These are phyloP conservation scores for Anableps anableps DNA, from an alignment of 2,797 vertebrate species.

Conservation along the genomic window DNA sequence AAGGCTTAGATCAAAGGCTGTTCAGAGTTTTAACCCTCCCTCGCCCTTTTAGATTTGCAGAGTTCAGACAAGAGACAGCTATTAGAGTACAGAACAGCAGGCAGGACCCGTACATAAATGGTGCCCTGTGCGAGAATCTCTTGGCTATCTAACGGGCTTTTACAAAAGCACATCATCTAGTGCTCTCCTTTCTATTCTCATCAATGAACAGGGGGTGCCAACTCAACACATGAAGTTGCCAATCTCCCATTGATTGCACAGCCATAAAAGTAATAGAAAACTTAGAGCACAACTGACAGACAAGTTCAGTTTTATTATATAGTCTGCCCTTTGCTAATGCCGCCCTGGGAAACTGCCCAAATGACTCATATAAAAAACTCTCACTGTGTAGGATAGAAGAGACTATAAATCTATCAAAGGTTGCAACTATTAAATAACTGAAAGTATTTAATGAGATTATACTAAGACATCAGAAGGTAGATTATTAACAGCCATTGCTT, in stretches of 20 bases:
- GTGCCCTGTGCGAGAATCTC: too few species aligned
- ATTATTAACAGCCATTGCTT: neutral
- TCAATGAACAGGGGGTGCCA: neutral
- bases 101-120: too few species aligned
- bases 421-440: neutral
- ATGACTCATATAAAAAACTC: neutral
- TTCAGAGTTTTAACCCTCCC: neutral
- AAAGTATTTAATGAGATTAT: neutral
- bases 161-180: neutral
- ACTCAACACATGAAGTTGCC: neutral
- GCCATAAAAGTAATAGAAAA: neutral
- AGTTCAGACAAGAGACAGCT: constrained; percentile 43
- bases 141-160: neutral
- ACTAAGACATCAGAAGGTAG: neutral
- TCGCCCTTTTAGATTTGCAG: constrained; percentile 16
- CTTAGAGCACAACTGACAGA: too few species aligned
- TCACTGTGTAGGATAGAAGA: neutral
- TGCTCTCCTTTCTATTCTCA: neutral
- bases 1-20: neutral
- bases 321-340: too few species aligned
- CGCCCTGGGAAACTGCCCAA: too few species aligned
- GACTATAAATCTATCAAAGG: neutral
- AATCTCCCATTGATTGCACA: neutral
- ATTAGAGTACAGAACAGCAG: neutral
- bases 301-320: too few species aligned